Evolutionary conservation across 2,797 vertebrate species (phyloP).

Genomic region (Perdix hodgsoniae): DNA sequence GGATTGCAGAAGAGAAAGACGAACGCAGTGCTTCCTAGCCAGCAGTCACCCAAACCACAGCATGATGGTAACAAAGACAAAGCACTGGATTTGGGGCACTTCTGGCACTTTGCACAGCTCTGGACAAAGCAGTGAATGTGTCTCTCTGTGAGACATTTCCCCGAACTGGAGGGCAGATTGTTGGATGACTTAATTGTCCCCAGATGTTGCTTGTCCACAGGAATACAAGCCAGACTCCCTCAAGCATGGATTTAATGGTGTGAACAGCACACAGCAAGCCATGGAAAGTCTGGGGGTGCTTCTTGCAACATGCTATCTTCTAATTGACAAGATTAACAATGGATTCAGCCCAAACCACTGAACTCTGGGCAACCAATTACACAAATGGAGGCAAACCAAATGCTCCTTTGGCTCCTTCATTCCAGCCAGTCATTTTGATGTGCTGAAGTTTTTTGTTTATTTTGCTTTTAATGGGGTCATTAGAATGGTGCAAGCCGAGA

Average conservation of each 20-base stretch:
- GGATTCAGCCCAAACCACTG: not conserved
- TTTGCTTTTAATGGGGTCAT: not conserved
- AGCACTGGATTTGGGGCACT: not conserved
- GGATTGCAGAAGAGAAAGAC: not conserved
- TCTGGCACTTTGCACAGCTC: not conserved
- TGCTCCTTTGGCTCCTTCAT: not conserved
- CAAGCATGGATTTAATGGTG: not conserved
- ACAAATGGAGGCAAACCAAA: not conserved
- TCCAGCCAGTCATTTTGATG: not conserved
- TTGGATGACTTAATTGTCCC: not conserved
- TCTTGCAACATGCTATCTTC: not conserved
- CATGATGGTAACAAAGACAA: not conserved
- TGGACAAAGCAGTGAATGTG: not conserved
- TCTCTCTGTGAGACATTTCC: not conserved
- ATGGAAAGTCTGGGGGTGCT: not conserved
- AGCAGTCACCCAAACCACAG: conserved; percentile 1
- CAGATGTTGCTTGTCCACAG: conserved; percentile 13
- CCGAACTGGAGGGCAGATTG: not conserved
- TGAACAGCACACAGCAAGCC: not conserved
- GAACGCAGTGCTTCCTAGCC: not conserved
- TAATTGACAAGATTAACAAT: not conserved
- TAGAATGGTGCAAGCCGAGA: not conserved
- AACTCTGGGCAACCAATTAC: not conserved
- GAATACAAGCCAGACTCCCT: not conserved
- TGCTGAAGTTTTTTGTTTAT: not conserved